Percentiles rank a stretch among this genome's conserved stretches.
phyloP scores from a whole-genome alignment of 2,888 invertebrate species.

The Timandra comae region DNA sequence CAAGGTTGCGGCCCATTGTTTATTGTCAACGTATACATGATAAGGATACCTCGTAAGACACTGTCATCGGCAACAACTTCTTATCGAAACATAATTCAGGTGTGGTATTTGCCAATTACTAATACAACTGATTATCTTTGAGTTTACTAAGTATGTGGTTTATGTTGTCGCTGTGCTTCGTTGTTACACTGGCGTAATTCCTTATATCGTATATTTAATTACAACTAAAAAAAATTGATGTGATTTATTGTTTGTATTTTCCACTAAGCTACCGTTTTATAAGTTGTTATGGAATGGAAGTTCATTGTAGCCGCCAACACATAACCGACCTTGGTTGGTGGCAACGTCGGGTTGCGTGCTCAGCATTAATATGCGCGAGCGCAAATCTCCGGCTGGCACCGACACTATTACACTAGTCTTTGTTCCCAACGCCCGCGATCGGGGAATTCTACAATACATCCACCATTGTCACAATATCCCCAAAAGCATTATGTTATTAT shows the following conservation, averaged over 20 bases:
- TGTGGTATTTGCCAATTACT: slow-evolving; percentile 2
- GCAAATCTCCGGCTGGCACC: slow-evolving; percentile 36
- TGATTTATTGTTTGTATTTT: too few species aligned
- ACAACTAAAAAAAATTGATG: too few species aligned
- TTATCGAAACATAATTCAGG: slow-evolving; percentile 14
- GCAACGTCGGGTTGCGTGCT: slow-evolving; percentile 48
- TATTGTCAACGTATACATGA: slow-evolving; percentile 47
- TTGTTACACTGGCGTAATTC: too few species aligned
- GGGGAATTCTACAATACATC: slow-evolving; percentile 32
- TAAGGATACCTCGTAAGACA: slow-evolving; percentile 36
- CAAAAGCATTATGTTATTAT: slow-evolving; percentile 22
- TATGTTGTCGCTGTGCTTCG: too few species aligned
- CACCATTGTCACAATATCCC: slow-evolving; percentile 36
- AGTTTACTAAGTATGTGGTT: too few species aligned
- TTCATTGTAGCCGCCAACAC: slow-evolving; percentile 17
- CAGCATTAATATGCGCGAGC: slow-evolving; percentile 44
- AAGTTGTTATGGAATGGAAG: not conserved
- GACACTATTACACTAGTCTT: slow-evolving; percentile 28
- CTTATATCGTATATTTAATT: too few species aligned
- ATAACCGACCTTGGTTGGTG: slow-evolving; percentile 46
- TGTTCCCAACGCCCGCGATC: slow-evolving; percentile 34
- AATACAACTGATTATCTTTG: too few species aligned
- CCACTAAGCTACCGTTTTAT: slow-evolving; percentile 9
- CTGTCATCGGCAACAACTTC: slow-evolving; percentile 13
- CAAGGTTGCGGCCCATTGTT: slow-evolving; percentile 63